Evolutionary conservation across 2,797 vertebrate genomes (phyloP).

Genomic region (Coranthus polyacanthus): DNA sequence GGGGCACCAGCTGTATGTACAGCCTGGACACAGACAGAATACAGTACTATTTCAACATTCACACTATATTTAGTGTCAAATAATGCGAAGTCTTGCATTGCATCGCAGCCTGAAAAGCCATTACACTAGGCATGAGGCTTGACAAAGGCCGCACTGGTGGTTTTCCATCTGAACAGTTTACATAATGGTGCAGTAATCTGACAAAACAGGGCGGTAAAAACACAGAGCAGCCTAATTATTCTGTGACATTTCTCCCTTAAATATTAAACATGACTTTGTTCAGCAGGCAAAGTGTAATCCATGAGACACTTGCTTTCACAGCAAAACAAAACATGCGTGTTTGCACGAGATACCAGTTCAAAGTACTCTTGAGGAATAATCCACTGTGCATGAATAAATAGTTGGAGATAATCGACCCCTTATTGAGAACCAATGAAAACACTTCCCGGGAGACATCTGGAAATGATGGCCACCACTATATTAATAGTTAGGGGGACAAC

Average conservation of each 20-base stretch:
- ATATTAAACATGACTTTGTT: constrained; percentile 35
- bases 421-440: constrained; percentile 59
- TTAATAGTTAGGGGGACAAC: constrained; percentile 62
- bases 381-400: constrained; percentile 61
- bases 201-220: constrained; percentile 45
- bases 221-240: constrained; percentile 26
- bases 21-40: constrained; percentile 36
- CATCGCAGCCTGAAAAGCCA: constrained; percentile 39
- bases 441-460: constrained; percentile 55
- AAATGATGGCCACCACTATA: constrained; percentile 63
- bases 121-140: constrained; percentile 14
- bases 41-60: constrained; percentile 18
- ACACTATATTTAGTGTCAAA: constrained; percentile 38
- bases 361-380: constrained; percentile 57
- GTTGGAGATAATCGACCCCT: constrained; percentile 63
- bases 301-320: constrained; percentile 2
- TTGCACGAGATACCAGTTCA: constrained; percentile 54
- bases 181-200: constrained; percentile 37
- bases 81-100: constrained; percentile 25
- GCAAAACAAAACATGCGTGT: constrained; percentile 46
- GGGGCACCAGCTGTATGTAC: constrained; percentile 67
- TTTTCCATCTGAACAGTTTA: constrained; percentile 38
- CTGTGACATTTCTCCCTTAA: constrained; percentile 38
- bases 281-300: constrained; percentile 31
- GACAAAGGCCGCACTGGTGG: constrained; percentile 10